phyloP scores from a whole-genome alignment of 2,797 vertebrate genomes.

The Hypotaenidia okinawae region DNA sequence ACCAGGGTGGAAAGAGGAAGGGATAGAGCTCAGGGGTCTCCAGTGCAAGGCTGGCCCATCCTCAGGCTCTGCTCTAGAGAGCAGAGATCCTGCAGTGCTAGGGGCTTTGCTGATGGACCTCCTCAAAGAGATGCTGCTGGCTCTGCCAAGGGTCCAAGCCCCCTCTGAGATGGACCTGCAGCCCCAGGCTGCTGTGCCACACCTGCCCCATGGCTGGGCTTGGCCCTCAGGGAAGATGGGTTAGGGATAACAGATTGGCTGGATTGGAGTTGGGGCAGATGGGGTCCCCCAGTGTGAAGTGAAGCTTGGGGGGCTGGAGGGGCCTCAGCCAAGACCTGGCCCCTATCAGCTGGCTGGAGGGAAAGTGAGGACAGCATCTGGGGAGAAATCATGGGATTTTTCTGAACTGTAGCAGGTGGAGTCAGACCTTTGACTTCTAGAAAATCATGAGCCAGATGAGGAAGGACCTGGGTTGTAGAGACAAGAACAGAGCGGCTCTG shows the following conservation, averaged over 20 bases:
- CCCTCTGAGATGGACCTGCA: not conserved
- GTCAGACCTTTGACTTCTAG: not conserved
- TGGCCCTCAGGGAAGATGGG: not conserved
- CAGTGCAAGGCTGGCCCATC: rapidly evolving
- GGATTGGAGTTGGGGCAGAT: not conserved
- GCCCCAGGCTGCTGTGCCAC: too few relatives aligned
- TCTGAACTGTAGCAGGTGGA: not conserved
- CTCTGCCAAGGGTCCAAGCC: not conserved
- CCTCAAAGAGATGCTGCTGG: not conserved
- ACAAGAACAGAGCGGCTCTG: not conserved
- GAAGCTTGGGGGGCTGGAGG: not conserved
- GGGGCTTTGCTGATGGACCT: not conserved
- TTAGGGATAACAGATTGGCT: not conserved
- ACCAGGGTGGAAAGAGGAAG: not conserved
- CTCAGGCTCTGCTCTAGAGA: not conserved
- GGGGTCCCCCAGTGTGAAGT: too few relatives aligned
- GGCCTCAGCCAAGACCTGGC: not conserved
- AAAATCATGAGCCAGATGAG: not conserved
- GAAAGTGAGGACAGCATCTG: too few relatives aligned
- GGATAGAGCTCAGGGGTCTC: not conserved
- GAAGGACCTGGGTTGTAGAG: not conserved
- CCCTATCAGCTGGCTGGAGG: not conserved
- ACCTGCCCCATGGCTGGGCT: not conserved
- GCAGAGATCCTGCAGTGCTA: not conserved
- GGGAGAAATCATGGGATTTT: not conserved